A percentile compares a stretch with the other conserved stretches of the same genome.
Conservation (phyloP, 2,888 invertebrate genomes). For the Heliothis peltigera region DNA sequence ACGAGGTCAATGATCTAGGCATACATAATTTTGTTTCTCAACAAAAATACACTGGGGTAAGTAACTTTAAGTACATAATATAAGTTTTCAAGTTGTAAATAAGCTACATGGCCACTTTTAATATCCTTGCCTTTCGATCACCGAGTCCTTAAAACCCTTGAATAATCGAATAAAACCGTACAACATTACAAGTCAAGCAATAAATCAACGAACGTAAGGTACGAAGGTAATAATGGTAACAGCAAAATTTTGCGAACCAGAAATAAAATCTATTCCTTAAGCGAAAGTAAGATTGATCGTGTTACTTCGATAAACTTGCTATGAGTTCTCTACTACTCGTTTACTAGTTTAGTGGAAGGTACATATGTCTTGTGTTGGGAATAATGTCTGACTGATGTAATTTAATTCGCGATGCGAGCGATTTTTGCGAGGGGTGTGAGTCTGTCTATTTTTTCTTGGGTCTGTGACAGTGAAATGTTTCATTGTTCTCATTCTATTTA, state of each 20-base stretch:
- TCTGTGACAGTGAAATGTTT: background rate
- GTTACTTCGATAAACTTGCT: constrained; percentile 78
- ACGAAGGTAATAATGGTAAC: constrained; percentile 70
- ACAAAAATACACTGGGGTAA: constrained; percentile 36
- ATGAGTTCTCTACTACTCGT: constrained; percentile 52
- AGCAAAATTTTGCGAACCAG: constrained; percentile 67
- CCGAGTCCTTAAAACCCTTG: constrained; percentile 5
- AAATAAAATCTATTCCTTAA: constrained; percentile 80
- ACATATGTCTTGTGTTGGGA: constrained; percentile 31
- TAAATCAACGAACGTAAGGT: constrained; percentile 63
- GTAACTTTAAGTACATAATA: constrained; percentile 26
- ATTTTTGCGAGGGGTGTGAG: background rate
- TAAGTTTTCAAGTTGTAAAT: constrained; percentile 32
- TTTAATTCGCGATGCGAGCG: constrained; percentile 1
- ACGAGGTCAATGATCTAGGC: constrained; percentile 33
- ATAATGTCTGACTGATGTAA: constrained; percentile 20
- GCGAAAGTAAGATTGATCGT: constrained; percentile 86
- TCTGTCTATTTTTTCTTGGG: background rate
- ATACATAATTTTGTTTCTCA: constrained; percentile 36
- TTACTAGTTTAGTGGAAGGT: constrained; percentile 33
- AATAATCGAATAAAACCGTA: constrained; percentile 1
- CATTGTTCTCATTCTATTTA: no score
- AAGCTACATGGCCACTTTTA: background rate
- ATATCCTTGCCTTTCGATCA: background rate
- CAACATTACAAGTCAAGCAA: constrained; percentile 52